Evolutionary conservation across 2,888 invertebrate genomes (phyloP).

Genomic region (Cataglyphis albicans): DNA sequence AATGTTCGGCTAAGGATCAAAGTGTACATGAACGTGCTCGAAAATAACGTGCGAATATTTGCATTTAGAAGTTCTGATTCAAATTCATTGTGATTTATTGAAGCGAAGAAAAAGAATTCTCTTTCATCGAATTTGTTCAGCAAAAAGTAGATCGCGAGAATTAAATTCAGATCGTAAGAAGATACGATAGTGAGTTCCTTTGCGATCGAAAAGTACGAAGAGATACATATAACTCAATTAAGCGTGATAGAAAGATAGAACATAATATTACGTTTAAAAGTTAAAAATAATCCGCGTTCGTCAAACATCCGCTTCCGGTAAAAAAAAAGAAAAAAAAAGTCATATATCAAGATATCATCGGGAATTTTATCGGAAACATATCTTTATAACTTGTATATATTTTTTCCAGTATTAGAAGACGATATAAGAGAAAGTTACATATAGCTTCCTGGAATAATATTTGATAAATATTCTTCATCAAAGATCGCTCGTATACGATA

Average conservation of each 20-base stretch:
- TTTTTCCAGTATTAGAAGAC: background rate
- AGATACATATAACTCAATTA: background rate
- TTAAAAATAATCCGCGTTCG: background rate
- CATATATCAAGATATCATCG: background rate
- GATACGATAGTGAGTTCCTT: background rate
- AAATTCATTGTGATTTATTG: background rate
- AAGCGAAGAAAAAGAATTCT: background rate
- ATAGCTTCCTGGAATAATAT: background rate
- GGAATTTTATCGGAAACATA: background rate
- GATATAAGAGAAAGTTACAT: background rate
- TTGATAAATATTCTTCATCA: constrained; percentile 22
- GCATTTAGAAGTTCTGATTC: background rate
- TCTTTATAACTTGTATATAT: background rate
- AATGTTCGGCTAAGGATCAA: constrained; percentile 39
- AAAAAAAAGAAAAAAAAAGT: background rate
- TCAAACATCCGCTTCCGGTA: background rate
- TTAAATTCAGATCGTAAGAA: background rate
- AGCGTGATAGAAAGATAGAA: background rate
- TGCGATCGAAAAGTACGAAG: background rate
- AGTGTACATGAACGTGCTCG: constrained; percentile 18
- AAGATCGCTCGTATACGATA: background rate
- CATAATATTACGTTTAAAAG: background rate
- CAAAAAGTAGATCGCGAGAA: background rate
- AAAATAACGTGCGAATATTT: constrained; percentile 25
- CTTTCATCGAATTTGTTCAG: background rate